Conservation (phyloP, 2,113 vertebrate genomes). For the Mustela nigripes region DNA sequence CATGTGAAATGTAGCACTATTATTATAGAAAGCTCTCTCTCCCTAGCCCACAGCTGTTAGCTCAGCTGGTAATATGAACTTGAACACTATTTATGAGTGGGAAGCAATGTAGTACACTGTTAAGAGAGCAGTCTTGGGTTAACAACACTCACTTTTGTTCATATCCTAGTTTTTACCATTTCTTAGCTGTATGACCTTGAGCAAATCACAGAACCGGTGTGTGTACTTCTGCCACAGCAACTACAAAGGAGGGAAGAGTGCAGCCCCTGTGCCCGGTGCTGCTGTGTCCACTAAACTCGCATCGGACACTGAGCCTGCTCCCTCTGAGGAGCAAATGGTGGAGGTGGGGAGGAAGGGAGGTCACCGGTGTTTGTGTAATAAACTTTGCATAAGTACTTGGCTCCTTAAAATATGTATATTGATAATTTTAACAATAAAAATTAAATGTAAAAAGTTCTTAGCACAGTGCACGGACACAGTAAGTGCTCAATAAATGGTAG, state of each 20-base stretch:
- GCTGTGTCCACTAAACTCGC: not conserved
- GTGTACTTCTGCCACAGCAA: not conserved
- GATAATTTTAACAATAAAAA: conserved; percentile 38
- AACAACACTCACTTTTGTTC: conserved; percentile 1
- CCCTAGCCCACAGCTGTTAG: not conserved
- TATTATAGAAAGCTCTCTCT: not conserved
- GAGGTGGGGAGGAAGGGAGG: not conserved
- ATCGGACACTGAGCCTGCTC: not conserved
- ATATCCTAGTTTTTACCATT: not conserved
- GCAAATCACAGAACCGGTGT: not conserved
- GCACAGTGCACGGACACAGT: not conserved
- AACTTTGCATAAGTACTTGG: not conserved
- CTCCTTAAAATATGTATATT: not conserved
- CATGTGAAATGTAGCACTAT: not conserved
- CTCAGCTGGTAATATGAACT: not conserved
- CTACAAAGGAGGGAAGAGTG: not conserved
- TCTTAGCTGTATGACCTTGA: not conserved
- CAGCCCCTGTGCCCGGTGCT: not conserved
- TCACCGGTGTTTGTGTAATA: not conserved
- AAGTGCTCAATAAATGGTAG: not conserved
- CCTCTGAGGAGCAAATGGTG: not conserved
- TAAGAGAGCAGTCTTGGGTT: not conserved
- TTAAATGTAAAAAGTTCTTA: not conserved
- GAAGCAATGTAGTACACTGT: not conserved
- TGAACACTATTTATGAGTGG: not conserved